These are phyloP conservation scores for Philaethria dido DNA, from an alignment of 2,888 invertebrate genomes.

Conservation along the genomic window DNA sequence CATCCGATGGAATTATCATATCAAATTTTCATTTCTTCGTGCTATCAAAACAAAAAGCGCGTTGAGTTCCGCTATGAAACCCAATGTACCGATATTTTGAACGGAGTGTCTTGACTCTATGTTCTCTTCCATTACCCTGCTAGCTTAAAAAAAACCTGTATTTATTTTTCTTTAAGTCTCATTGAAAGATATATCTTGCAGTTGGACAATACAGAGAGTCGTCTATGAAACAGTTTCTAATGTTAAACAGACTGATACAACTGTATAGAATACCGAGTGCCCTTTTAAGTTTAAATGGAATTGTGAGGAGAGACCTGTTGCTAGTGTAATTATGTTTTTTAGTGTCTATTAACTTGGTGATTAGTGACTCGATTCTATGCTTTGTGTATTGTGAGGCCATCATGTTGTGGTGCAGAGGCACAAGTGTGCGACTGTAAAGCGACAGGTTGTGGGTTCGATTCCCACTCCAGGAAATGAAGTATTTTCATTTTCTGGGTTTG, in stretches of 20 bases:
- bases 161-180: neutral
- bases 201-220: slow-evolving; percentile 53
- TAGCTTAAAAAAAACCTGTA: no score
- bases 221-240: slow-evolving; percentile 57
- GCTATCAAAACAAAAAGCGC: no score
- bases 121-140: neutral
- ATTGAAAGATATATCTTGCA: slow-evolving; percentile 39
- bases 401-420: no score
- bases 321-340: slow-evolving; percentile 42
- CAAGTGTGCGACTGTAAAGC: no score
- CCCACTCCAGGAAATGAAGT: no score
- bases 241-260: slow-evolving; percentile 68
- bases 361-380: neutral
- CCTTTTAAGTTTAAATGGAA: slow-evolving; percentile 53
- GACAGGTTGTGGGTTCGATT: no score
- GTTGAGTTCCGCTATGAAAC: no score
- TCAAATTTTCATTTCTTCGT: neutral
- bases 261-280: slow-evolving; percentile 67
- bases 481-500: no score
- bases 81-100: no score
- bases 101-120: neutral
- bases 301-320: slow-evolving; percentile 61
- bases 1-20: no score
- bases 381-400: no score
- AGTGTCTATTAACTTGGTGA: neutral